Base-by-base conservation (phyloP, 2,797 vertebrate genomes). In the Epinephelus malabaricus region DNA sequence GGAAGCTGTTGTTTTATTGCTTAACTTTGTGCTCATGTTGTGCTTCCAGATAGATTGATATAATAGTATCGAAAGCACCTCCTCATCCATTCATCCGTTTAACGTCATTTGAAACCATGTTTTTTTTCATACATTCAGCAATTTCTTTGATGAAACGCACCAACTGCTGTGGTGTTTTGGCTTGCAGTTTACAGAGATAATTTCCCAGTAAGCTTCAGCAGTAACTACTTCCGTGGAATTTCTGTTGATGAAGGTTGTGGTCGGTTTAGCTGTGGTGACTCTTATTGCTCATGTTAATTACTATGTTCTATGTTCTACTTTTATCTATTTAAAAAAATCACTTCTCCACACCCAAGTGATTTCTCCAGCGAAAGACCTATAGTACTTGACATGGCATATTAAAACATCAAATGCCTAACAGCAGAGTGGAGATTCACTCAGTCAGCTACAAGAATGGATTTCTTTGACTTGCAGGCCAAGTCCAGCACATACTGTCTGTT, bases 401-500 rank as follows among this genome's bases (percentile, higher is more conserved):
- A 23, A n/a, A 69, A 43, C 21, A 69, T 59, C 8, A 77, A 34
- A 25, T 82, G 13, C 34, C 34, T 53, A 21, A 34, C 21, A 34
- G 15, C 46, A 54, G 12, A 49, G 21, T 53, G 4, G 7, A 23
- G 21, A 30, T 34, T 34, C 8, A 34, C 8, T 34, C 34, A 8
- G 34, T 34, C 34, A 8, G 34, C 8, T 34, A 34, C 2, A 43
- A 46, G 13, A 68, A 25, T 34, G 47, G 47, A 19, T 78, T 68
- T 81, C 25, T 55, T 50, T 34, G 12, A 78, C 50, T 69, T 83
- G 17, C 17, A 47, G 19, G 43, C 27, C 27, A 3, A 47, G n/a
- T 14, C 60, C 43, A 56, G 63, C 64, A 66, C 66, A 69, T 21
- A 30, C 61, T 50, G 69, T 81, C 56, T 23, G n/a, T 70, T 77